Evolutionary conservation across 2,113 vertebrate genomes (phyloP).

Genomic region (Coracopsis vasa): DNA sequence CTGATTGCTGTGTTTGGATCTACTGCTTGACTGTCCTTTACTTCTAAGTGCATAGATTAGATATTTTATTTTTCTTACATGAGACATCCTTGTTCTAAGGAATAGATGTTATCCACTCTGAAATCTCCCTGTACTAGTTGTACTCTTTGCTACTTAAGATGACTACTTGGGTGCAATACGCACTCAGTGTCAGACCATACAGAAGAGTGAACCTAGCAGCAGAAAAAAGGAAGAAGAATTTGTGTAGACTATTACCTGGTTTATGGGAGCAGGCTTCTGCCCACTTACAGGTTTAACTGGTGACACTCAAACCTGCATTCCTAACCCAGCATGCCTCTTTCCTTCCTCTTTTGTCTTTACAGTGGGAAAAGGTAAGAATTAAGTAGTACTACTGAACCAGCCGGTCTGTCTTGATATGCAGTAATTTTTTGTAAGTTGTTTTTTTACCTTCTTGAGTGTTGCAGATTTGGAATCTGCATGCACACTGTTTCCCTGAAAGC

Average conservation of each 20-base stretch:
- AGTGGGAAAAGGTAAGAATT: not conserved
- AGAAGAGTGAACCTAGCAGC: not conserved
- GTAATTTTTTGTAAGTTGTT: not conserved
- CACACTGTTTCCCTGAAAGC: not conserved
- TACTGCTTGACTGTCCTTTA: not conserved
- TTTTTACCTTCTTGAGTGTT: not conserved
- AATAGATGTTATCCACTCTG: not conserved
- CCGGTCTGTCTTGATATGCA: not conserved
- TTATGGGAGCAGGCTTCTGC: not conserved
- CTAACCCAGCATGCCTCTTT: not conserved
- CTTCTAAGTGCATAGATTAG: not conserved
- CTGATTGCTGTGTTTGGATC: not conserved
- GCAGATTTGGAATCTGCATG: not conserved
- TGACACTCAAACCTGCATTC: not conserved
- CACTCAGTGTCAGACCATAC: not conserved
- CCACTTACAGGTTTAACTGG: not conserved
- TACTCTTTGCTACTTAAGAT: not conserved
- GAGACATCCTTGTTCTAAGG: not conserved
- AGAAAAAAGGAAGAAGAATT: not conserved
- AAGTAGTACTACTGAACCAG: not conserved
- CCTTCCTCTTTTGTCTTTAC: not conserved
- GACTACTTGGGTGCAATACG: not conserved
- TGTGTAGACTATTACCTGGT: not conserved
- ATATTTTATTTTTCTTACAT: not conserved
- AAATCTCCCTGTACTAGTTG: not conserved